Conservation (phyloP, 1,140 invertebrate species). For the Diploscapter pachys region DNA sequence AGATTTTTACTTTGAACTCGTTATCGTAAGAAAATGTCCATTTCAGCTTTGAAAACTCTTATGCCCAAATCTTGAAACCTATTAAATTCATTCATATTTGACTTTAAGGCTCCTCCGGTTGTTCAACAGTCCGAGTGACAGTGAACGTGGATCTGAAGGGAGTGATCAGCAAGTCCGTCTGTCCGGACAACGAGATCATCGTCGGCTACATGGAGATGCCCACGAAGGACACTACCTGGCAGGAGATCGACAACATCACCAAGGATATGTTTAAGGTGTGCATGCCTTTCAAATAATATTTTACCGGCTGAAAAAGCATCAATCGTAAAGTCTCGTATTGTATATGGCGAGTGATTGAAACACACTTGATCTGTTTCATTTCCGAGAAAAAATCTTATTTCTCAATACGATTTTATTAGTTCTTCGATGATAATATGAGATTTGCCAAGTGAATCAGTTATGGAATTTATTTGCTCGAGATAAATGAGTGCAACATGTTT, state of each 20-base stretch:
- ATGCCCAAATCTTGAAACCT: not conserved
- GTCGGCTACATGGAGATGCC: conserved; percentile 70
- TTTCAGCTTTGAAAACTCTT: conserved; percentile 13
- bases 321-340: no score
- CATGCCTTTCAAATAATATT: not conserved
- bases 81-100: not conserved
- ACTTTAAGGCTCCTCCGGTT: conserved; percentile 23
- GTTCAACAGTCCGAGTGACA: conserved; percentile 25
- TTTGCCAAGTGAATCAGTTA: no score
- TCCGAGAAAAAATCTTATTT: no score
- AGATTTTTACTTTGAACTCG: no score
- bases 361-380: no score
- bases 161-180: conserved; percentile 25
- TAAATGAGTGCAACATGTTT: no score
- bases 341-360: no score
- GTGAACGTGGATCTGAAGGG: conserved; percentile 35
- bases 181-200: conserved; percentile 61
- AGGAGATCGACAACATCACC: conserved; percentile 83
- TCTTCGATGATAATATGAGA: no score
- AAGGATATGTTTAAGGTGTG: conserved; percentile 78
- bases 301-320: not conserved
- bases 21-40: no score
- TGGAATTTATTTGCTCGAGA: no score
- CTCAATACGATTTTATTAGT: no score
- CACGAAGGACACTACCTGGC: conserved; percentile 67